A percentile compares a stretch with the other conserved stretches of the same genome.
These are phyloP conservation scores for Notodonta dromedarius DNA, from an alignment of 2,888 invertebrate genomes.

Conservation along the genomic window DNA sequence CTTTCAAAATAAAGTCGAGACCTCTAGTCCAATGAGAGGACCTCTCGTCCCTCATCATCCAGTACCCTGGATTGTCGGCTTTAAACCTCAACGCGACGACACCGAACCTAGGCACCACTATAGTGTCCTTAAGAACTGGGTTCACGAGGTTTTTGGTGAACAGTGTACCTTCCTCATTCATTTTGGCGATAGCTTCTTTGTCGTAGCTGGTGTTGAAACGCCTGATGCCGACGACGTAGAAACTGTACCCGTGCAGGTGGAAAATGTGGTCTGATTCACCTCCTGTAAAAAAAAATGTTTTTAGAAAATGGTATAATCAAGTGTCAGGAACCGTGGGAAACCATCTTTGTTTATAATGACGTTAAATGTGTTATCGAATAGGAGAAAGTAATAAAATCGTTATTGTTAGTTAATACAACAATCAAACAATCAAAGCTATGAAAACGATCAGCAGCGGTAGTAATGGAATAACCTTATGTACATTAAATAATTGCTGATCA, in stretches of 20 bases:
- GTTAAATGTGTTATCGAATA: no score
- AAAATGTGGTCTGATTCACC: conserved; percentile 88
- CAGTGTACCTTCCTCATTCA: conserved; percentile 84
- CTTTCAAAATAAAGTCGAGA: conserved; percentile 89
- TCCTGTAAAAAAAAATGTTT: conserved; percentile 68
- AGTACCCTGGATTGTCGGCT: conserved; percentile 91
- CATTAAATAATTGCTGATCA: no score
- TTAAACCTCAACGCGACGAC: conserved; percentile 88
- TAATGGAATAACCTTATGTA: no score
- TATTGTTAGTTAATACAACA: no score
- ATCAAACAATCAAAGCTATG: no score
- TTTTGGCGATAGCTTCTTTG: conserved; percentile 79
- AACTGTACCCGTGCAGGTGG: conserved; percentile 90
- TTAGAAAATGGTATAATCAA: background rate
- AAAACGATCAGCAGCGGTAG: no score
- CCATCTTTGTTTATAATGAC: no score
- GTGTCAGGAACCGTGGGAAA: no score
- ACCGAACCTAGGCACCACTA: conserved; percentile 88
- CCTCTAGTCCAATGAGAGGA: conserved; percentile 90
- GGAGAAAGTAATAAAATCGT: no score
- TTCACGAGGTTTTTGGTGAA: conserved; percentile 83
- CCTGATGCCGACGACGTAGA: conserved; percentile 86
- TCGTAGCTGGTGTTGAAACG: conserved; percentile 80
- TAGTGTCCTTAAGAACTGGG: conserved; percentile 89
- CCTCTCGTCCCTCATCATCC: conserved; percentile 92